Evolutionary conservation across 2,888 invertebrate genomes (phyloP), one percentile per base, ranked within the genome.

Genomic region (Amblyjoppa fuscipennis): DNA sequence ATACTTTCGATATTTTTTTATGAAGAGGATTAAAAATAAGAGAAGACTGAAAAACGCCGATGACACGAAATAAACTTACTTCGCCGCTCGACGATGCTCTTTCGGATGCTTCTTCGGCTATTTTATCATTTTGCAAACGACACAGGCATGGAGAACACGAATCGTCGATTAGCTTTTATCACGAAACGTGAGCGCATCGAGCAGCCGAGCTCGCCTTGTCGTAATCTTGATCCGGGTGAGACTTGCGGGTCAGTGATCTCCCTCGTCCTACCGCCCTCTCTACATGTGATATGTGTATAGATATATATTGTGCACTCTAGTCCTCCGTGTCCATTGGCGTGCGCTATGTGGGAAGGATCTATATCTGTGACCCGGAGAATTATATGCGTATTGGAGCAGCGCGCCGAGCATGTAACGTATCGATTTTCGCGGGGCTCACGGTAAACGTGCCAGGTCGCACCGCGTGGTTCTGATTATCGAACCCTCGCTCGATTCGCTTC

Each of bases 211-310:
- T 76, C 71, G 56, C 79, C 66, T 61, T 68, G 61, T 77, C 83
- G 75, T 81, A 86, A 86, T 86, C 85, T 86, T 83, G 85, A 86
- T 86, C 77, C 85, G 81, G 66, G 66, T 81, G 85, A 74, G 83
- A 86, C 77, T 86, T 80, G 83, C 85, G 83, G 85, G 85, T 86
- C 85, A 83, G 83, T 86, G 83, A 86, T 85, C 85, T 85, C 82
- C 82, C 85, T 80, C 85, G 16, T 28, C 53, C 28, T 59, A 34
- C 68, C 83, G 31, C 71, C 16, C 56, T 25, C 69, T 61, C 11
- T 49, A 45, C 9, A 70, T 59, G 59, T 28, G 20, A 20, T 20
- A 51, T 20, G 31, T 13, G 11, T 25, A 45, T 20, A 73, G 25
- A 45, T 51, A 51, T 59, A 56, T 61, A 49, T 59, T n/a, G 20